These are phyloP conservation scores for Genyomyrus donnyi DNA, from an alignment of 2,113 vertebrate genomes.

Conservation along the genomic window DNA sequence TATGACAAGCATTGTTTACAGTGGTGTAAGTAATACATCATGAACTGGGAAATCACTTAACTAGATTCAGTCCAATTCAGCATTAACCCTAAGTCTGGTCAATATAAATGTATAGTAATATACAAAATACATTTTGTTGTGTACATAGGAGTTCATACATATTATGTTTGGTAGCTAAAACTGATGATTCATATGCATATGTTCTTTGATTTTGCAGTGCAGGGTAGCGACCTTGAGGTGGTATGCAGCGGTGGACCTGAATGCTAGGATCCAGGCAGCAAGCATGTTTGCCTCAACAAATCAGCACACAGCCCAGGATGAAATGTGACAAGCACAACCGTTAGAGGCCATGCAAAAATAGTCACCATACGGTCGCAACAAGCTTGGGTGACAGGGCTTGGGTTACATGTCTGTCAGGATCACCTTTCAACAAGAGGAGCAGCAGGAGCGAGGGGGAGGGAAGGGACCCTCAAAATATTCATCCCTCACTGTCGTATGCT, in stretches of 20 bases:
- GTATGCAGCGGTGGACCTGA: slow-evolving; percentile 11
- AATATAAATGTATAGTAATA: slow-evolving; percentile 23
- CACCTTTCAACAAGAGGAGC: slow-evolving; percentile 35
- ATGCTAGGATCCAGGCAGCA: not conserved
- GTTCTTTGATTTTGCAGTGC: slow-evolving; percentile 11
- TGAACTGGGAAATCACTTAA: not conserved
- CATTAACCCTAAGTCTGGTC: slow-evolving; percentile 30
- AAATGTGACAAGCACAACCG: slow-evolving; percentile 56
- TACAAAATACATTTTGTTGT: not conserved
- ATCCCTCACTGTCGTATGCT: not conserved
- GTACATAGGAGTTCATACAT: not conserved
- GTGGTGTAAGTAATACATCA: not conserved
- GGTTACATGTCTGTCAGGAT: slow-evolving; percentile 48
- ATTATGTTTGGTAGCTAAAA: not conserved
- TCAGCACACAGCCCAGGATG: slow-evolving; percentile 45
- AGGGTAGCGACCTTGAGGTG: slow-evolving; percentile 38
- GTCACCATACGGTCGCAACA: slow-evolving; percentile 50
- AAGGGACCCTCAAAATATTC: slow-evolving; percentile 1
- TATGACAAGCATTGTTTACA: not conserved
- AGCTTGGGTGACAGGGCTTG: slow-evolving; percentile 45
- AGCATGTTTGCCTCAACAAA: slow-evolving; percentile 37
- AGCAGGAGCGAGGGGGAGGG: not conserved
- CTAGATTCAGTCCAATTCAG: slow-evolving; percentile 22
- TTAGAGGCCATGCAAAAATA: slow-evolving; percentile 53
- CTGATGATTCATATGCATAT: not conserved